These are phyloP conservation scores for Portevinia maculata DNA, from an alignment of 2,888 invertebrate species.

Conservation along the genomic window DNA sequence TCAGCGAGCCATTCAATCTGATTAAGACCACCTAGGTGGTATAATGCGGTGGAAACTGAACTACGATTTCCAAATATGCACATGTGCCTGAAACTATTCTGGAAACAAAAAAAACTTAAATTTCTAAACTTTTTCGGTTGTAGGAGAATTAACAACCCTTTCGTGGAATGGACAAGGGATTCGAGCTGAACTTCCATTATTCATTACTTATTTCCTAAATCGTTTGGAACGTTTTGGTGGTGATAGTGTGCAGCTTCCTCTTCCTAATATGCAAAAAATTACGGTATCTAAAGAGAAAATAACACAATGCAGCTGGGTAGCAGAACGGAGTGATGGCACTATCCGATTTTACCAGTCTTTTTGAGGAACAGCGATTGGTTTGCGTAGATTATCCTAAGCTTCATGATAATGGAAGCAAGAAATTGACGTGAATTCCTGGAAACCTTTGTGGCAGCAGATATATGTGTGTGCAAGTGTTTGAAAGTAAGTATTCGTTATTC, in stretches of 20 bases:
- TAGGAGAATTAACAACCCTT: neutral
- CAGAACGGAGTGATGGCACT: constrained; percentile 30
- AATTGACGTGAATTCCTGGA: constrained; percentile 17
- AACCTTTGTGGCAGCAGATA: constrained; percentile 16
- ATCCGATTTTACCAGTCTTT: constrained; percentile 25
- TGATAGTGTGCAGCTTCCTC: neutral
- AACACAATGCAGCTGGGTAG: constrained; percentile 11
- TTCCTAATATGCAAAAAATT: neutral
- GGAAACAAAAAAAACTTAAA: neutral
- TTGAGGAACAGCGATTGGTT: neutral
- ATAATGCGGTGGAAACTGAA: constrained; percentile 42
- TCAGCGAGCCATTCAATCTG: constrained; percentile 69
- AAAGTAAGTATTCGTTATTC: too few relatives aligned
- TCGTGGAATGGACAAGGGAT: neutral
- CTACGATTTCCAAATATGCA: constrained; percentile 39
- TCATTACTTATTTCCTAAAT: constrained; percentile 68
- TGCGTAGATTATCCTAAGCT: neutral
- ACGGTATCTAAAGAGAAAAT: neutral
- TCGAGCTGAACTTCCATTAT: constrained; percentile 57
- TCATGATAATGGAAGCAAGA: neutral
- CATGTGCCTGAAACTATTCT: constrained; percentile 35
- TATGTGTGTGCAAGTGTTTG: constrained; percentile 32
- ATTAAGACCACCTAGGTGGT: constrained; percentile 60
- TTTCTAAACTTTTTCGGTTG: neutral
- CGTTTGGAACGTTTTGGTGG: constrained; percentile 32